phyloP scores from a whole-genome alignment of 2,113 vertebrate genomes.

The Rhagologus leucostigma region DNA sequence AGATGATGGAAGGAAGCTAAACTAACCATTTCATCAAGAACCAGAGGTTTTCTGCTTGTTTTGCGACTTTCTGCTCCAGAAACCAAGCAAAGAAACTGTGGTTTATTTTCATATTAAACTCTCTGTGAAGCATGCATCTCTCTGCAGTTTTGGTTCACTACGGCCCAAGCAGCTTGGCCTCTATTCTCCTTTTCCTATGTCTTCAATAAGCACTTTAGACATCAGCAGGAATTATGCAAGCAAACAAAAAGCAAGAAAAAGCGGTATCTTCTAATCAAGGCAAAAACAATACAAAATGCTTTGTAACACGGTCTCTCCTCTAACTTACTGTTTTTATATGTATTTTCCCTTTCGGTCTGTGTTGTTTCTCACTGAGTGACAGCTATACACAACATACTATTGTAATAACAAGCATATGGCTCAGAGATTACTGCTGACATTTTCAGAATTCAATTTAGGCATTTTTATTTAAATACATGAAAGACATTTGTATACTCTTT shows the following conservation, averaged over 20 bases:
- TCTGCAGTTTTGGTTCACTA: constrained; percentile 11
- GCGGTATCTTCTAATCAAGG: background rate
- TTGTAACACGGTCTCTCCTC: background rate
- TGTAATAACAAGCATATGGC: constrained; percentile 17
- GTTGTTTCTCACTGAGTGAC: background rate
- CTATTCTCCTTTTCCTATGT: background rate
- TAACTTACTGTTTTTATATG: background rate
- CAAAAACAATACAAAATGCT: background rate
- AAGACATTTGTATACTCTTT: constrained; percentile 42
- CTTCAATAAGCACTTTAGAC: background rate
- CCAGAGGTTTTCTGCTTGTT: constrained; percentile 49
- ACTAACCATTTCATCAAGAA: constrained; percentile 32
- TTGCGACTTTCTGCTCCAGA: constrained; percentile 52
- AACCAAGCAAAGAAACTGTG: constrained; percentile 49
- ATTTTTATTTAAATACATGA: constrained; percentile 57
- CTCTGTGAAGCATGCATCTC: background rate
- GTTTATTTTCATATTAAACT: constrained; percentile 41
- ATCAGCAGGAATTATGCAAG: background rate
- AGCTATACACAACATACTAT: background rate
- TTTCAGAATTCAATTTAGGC: constrained; percentile 39
- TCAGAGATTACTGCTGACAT: background rate
- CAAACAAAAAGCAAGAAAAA: background rate
- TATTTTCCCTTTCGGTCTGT: background rate
- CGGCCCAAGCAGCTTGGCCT: background rate
- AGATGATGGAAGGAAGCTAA: constrained; percentile 20